Base-by-base conservation (phyloP, 2,113 vertebrate genomes). In the Perca fluviatilis region DNA sequence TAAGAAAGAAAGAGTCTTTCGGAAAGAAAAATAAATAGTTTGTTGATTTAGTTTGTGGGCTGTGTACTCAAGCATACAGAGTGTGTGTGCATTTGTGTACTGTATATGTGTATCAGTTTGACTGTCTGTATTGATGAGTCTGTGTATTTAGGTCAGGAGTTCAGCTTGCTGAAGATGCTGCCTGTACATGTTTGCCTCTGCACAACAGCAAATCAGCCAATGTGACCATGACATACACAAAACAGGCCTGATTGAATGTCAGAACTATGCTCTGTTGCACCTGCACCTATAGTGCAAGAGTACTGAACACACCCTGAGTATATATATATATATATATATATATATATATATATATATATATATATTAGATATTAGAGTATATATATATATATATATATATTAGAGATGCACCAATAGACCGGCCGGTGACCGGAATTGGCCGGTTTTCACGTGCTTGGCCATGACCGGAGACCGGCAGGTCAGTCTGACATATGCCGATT, bases 31-130 rank as follows among this genome's bases (percentile, higher is more conserved):
- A 88, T 80, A 86, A 93, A 77, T 80, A 68, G 23, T 57, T 61
- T 87, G 86, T 87, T 87, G 88, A 88, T 91, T 91, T 88, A 79
- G 67, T 82, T 90, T 90, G 63, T 81, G 36, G 53, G 36, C 80
- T 72, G 72, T 77, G 68, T 64, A 54, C 77, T 72, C 63, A 54
- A 70, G 69, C 69, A 63, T 67, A 79, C 68, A 65, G 23, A 23
- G 53, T 14, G 46, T 47, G 43, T 25, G 43, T 60, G 27, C 19
- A 1, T 54, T 46, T 76, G 47, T n/a, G 21, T 15, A 50, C 33
- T 79, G 36, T 58, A 61, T 75, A 19, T 50, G 65, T 57, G 6
- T 49, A 23, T 79, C 40, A 19, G 43, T 74, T 63, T 33, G 43
- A 79, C 54, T n/a, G 64, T 86, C 50, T 54, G 53, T 68, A 62